Evolutionary conservation across 2,888 invertebrate genomes (phyloP).

Genomic region (Cheilosia urbana): DNA sequence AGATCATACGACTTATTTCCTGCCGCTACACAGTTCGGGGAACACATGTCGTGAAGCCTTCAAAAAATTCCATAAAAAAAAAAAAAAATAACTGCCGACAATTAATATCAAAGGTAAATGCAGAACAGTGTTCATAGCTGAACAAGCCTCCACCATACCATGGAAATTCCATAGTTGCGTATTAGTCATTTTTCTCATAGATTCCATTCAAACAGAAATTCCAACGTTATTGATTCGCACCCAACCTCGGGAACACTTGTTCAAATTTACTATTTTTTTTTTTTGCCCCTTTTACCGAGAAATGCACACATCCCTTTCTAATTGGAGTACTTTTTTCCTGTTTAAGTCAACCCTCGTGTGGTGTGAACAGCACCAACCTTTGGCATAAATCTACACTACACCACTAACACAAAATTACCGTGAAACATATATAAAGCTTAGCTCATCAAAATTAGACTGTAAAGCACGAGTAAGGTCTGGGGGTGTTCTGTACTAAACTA

Average conservation of each 20-base stretch:
- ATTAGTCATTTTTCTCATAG: constrained; percentile 5
- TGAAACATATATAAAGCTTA: constrained; percentile 13
- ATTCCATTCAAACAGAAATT: neutral
- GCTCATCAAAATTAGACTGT: constrained; percentile 30
- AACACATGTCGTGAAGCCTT: too few species aligned
- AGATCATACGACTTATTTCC: too few species aligned
- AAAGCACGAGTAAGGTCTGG: neutral
- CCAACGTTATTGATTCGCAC: neutral
- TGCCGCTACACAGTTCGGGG: too few species aligned
- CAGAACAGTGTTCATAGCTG: neutral
- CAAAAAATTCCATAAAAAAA: too few species aligned
- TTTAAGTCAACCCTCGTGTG: neutral
- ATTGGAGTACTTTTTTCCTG: neutral
- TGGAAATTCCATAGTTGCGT: neutral
- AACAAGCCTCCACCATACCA: neutral
- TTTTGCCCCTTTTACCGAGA: neutral
- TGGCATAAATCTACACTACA: constrained; percentile 8
- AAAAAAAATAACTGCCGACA: too few species aligned
- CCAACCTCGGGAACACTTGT: neutral
- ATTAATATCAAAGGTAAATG: neutral
- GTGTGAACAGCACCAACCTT: constrained; percentile 6
- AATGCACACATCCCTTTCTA: neutral
- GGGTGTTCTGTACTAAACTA: neutral
- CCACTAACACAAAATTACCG: neutral
- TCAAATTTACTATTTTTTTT: constrained; percentile 14